phyloP scores from a whole-genome alignment of 2,113 vertebrate genomes.

The Festucalex cinctus region DNA sequence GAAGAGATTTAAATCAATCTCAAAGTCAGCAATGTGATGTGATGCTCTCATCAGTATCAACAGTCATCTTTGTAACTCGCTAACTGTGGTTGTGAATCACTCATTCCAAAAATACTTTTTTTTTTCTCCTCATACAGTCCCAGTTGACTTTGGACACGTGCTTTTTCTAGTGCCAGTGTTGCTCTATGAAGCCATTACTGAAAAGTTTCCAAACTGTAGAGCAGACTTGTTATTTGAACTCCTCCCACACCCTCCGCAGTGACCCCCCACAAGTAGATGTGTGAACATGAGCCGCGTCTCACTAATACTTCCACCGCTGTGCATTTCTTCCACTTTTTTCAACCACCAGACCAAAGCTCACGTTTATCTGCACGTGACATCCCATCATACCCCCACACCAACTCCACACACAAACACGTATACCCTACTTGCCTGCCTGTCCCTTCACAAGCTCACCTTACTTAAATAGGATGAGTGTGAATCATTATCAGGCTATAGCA shows the following conservation, averaged over 20 bases:
- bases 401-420: background rate
- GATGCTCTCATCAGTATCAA: background rate
- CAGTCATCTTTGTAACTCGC: slow-evolving; percentile 13
- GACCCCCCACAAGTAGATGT: slow-evolving; percentile 22
- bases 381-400: slow-evolving; percentile 1
- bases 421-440: background rate
- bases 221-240: slow-evolving; percentile 40
- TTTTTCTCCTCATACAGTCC: slow-evolving; percentile 7
- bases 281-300: slow-evolving; percentile 53
- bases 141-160: slow-evolving; percentile 9
- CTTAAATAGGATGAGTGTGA: slow-evolving; percentile 21
- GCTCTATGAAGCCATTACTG: slow-evolving; percentile 22
- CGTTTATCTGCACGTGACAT: slow-evolving; percentile 48
- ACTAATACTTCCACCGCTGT: slow-evolving; percentile 53
- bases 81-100: slow-evolving; percentile 9
- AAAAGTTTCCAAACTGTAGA: slow-evolving; percentile 35
- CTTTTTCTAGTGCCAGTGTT: slow-evolving; percentile 2
- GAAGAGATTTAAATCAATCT: background rate
- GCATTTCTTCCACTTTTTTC: slow-evolving; percentile 48
- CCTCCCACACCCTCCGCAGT: slow-evolving; percentile 10
- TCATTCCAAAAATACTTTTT: slow-evolving; percentile 11
- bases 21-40: background rate
- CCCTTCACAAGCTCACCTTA: slow-evolving; percentile 5
- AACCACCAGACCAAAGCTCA: slow-evolving; percentile 32
- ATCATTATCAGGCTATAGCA: slow-evolving; percentile 28